Conservation (phyloP, 2,888 invertebrate species). For the Papilio protenor region DNA sequence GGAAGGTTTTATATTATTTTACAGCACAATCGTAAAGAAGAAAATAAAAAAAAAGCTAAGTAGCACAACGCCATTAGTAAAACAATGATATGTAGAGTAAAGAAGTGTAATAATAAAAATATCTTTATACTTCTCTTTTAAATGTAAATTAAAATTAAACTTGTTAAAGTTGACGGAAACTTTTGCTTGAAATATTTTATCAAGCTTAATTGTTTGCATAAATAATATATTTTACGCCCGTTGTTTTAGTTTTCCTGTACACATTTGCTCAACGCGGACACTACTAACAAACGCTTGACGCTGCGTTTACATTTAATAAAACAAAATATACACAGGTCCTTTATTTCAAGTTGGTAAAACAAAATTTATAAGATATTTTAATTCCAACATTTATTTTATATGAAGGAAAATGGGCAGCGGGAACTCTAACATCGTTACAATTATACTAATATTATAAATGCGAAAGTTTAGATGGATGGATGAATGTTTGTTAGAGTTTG, state of each 20-base stretch:
- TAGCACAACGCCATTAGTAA: neutral
- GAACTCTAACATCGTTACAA: too few species aligned
- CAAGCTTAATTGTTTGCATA: neutral
- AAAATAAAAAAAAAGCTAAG: neutral
- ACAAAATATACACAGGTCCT: neutral
- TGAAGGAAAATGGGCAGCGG: too few species aligned
- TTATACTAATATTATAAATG: too few species aligned
- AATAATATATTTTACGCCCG: neutral
- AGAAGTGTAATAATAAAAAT: too few species aligned
- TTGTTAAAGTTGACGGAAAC: neutral
- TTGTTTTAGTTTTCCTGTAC: conserved; percentile 6
- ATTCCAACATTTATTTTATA: neutral
- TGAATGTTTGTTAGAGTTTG: too few species aligned
- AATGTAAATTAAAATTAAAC: neutral
- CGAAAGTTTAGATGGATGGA: too few species aligned
- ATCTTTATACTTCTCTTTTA: too few species aligned
- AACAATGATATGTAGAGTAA: too few species aligned
- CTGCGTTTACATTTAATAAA: neutral
- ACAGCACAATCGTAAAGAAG: neutral
- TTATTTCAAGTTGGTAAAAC: neutral
- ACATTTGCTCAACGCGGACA: neutral
- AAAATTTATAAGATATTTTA: neutral
- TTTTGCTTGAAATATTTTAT: neutral
- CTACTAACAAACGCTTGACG: neutral
- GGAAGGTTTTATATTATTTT: neutral